Conservation (phyloP, 2,888 invertebrate species). For the Halictus quadricinctus region DNA sequence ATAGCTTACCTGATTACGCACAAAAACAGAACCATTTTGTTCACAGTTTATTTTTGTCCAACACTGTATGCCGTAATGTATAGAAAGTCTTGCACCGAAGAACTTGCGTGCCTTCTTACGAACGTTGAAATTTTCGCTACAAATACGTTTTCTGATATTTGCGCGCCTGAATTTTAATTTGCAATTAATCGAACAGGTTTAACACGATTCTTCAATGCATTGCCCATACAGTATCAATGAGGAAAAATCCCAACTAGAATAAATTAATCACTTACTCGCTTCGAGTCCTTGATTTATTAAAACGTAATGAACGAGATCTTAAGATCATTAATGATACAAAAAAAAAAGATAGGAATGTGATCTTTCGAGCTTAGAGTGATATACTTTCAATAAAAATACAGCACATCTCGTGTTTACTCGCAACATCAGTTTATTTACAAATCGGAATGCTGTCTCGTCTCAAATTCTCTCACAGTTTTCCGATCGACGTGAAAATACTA, state of each 20-base stretch:
- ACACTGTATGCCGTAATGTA: not conserved
- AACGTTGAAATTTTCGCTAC: not conserved
- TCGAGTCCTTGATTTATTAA: slow-evolving; percentile 23
- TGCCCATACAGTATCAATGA: slow-evolving; percentile 15
- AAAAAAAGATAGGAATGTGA: not conserved
- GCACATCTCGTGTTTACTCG: not conserved
- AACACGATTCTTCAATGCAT: slow-evolving; percentile 7
- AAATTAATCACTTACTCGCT: slow-evolving; percentile 29
- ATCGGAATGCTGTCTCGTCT: not conserved
- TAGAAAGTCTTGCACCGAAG: not conserved
- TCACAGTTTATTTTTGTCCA: not conserved
- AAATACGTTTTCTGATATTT: not conserved
- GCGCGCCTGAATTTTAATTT: not conserved
- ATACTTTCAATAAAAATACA: slow-evolving; percentile 21
- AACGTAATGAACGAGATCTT: not conserved
- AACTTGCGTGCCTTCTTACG: not conserved
- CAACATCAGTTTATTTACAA: not conserved
- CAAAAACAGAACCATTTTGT: not conserved
- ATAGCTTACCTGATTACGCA: not conserved
- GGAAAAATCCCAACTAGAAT: slow-evolving; percentile 45
- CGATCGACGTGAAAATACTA: not conserved
- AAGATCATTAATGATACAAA: not conserved
- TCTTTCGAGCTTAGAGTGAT: not conserved
- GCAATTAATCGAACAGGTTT: not conserved
- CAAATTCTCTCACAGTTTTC: not conserved